These are phyloP conservation scores for Apoderus coryli DNA, from an alignment of 2,888 invertebrate genomes.

Conservation along the genomic window DNA sequence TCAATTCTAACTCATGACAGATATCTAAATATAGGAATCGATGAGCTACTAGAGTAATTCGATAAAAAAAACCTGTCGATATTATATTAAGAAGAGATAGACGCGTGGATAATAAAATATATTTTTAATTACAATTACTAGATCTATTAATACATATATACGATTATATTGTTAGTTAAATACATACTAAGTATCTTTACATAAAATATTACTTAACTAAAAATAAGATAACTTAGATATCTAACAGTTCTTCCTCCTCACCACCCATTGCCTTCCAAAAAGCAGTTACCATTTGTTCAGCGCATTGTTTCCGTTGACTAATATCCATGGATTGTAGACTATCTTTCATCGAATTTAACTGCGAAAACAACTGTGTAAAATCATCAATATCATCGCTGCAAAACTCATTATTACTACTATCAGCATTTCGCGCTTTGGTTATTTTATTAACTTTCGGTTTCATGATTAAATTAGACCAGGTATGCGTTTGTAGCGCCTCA, in stretches of 20 bases:
- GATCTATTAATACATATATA: no score
- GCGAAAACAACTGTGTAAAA: slow-evolving; percentile 50
- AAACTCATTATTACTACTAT: background rate
- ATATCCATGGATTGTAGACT: slow-evolving; percentile 45
- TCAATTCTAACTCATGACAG: no score
- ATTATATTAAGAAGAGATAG: no score
- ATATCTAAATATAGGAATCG: no score
- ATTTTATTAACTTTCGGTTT: slow-evolving; percentile 32
- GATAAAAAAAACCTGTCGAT: no score
- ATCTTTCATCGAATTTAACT: slow-evolving; percentile 51
- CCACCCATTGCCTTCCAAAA: slow-evolving; percentile 66
- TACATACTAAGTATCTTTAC: no score
- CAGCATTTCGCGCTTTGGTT: slow-evolving; percentile 5
- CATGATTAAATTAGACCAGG: slow-evolving; percentile 54
- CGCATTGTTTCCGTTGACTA: slow-evolving; percentile 50
- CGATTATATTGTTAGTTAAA: no score
- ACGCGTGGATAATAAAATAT: no score
- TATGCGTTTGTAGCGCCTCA: slow-evolving; percentile 56
- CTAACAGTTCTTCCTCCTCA: slow-evolving; percentile 50
- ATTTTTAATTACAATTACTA: no score
- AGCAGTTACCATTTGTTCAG: slow-evolving; percentile 55
- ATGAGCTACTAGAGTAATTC: no score
- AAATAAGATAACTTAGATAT: slow-evolving; percentile 28
- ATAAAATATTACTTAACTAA: no score
- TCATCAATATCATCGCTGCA: slow-evolving; percentile 28